Conservation (phyloP, 2,888 invertebrate species). For the Cephus spinipes region DNA sequence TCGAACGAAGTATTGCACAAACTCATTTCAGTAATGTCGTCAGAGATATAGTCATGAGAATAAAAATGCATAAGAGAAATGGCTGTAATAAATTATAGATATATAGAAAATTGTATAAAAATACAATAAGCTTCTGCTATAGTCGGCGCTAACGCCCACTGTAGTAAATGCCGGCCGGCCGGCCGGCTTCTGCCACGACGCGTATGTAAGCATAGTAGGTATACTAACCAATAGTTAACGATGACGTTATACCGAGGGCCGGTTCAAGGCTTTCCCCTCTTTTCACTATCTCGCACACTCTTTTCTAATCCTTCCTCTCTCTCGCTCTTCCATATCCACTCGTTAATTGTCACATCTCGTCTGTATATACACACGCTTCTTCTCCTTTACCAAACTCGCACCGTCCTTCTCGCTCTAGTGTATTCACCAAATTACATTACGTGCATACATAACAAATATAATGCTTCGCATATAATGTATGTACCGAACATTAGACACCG, state of each 20-base stretch:
- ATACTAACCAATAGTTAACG: constrained; percentile 39
- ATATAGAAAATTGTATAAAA: neutral
- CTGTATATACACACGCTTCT: neutral
- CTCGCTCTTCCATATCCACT: neutral
- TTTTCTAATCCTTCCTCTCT: neutral
- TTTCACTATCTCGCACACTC: neutral
- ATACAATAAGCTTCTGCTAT: neutral
- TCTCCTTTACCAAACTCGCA: neutral
- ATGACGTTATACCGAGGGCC: constrained; percentile 39
- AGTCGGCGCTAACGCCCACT: neutral
- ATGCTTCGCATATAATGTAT: neutral
- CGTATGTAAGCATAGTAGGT: neutral
- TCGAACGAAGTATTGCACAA: neutral
- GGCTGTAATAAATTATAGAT: neutral
- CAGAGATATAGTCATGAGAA: neutral
- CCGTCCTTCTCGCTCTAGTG: neutral
- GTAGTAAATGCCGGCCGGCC: constrained; percentile 10
- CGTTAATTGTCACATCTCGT: neutral
- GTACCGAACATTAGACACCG: neutral
- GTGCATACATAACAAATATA: neutral
- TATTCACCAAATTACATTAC: neutral
- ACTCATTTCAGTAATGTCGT: neutral
- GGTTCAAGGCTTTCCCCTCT: constrained; percentile 43
- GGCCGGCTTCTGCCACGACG: constrained; percentile 13
- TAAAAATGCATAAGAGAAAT: neutral